A percentile compares a stretch with the other conserved stretches of the same genome.
phyloP scores from a whole-genome alignment of 1,140 invertebrate species.

The Homarus americanus region DNA sequence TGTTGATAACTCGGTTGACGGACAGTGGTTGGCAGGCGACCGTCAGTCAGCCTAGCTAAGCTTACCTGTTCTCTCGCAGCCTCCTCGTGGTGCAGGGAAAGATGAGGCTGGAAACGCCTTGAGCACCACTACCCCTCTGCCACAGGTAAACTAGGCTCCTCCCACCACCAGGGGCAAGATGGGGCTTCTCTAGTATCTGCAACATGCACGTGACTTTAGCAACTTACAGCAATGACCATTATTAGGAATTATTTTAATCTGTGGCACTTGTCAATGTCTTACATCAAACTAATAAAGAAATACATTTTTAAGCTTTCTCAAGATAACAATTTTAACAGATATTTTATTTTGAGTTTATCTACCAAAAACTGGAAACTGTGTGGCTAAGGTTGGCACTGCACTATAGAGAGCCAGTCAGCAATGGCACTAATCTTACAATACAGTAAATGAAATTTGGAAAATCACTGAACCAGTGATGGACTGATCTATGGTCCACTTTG shows the following conservation, averaged over 20 bases:
- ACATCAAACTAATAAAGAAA: too few relatives aligned
- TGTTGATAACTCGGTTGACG: not conserved
- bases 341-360: too few relatives aligned
- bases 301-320: too few relatives aligned
- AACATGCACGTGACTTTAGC: not conserved
- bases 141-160: slow-evolving; percentile 55
- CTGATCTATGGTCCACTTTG: too few relatives aligned
- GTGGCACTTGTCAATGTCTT: too few relatives aligned
- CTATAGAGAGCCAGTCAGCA: too few relatives aligned
- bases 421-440: too few relatives aligned
- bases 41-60: slow-evolving; percentile 52
- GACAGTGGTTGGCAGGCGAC: slow-evolving; percentile 30
- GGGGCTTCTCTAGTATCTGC: not conserved
- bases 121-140: slow-evolving; percentile 46
- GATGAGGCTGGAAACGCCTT: slow-evolving; percentile 50
- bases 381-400: too few relatives aligned
- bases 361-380: too few relatives aligned
- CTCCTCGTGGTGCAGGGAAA: slow-evolving; percentile 55
- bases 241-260: not conserved
- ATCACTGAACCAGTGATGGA: too few relatives aligned
- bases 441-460: too few relatives aligned
- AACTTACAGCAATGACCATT: not conserved
- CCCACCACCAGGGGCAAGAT: slow-evolving; percentile 45
- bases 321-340: too few relatives aligned
- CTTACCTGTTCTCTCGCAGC: slow-evolving; percentile 61